Evolutionary conservation across 2,113 vertebrate species (phyloP).

Genomic region (Hyaena hyaena): DNA sequence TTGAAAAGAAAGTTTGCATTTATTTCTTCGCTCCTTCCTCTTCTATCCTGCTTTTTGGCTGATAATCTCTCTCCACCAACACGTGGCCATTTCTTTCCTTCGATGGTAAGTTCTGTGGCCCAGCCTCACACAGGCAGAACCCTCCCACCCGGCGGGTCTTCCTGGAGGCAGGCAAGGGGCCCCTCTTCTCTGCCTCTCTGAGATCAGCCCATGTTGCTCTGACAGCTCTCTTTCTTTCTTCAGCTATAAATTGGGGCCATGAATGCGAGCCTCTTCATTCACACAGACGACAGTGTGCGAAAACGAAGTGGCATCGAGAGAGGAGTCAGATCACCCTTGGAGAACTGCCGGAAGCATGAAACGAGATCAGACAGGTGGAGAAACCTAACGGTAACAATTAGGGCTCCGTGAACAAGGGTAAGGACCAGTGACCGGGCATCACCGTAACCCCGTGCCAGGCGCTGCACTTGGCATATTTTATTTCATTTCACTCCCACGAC

Average conservation of each 20-base stretch:
- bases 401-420: not conserved
- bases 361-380: not conserved
- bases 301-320: not conserved
- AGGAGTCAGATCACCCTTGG: not conserved
- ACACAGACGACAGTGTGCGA: not conserved
- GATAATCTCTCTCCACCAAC: not conserved
- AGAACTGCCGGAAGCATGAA: not conserved
- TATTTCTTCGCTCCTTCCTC: not conserved
- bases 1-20: not conserved
- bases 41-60: not conserved
- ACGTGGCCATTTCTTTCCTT: not conserved
- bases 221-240: not conserved
- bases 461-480: not conserved
- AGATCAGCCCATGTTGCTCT: not conserved
- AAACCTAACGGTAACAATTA: not conserved
- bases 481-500: not conserved
- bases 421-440: not conserved
- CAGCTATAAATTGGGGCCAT: not conserved
- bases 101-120: not conserved
- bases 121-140: accelerated
- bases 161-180: not conserved
- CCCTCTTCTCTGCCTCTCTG: not conserved
- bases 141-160: not conserved
- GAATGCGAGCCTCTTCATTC: not conserved
- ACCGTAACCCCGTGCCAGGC: not conserved